phyloP scores from a whole-genome alignment of 2,888 invertebrate genomes.

The Acleris sparsana region DNA sequence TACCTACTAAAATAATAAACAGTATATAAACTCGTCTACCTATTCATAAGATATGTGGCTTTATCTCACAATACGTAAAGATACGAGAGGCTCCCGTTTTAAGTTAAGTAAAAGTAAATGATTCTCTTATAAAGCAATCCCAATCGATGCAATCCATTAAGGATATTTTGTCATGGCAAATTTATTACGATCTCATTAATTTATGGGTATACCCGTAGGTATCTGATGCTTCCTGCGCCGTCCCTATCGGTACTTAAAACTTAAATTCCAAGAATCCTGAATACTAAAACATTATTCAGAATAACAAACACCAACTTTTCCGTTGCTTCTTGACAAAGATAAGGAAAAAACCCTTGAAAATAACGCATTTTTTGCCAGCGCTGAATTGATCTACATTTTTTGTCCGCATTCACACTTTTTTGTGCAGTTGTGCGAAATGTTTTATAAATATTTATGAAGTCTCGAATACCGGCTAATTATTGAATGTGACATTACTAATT shows the following conservation, averaged over 20 bases:
- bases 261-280: slow-evolving; percentile 45
- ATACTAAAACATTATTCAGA: slow-evolving; percentile 44
- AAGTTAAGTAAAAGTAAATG: not conserved
- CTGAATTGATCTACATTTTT: slow-evolving; percentile 29
- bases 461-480: slow-evolving; percentile 24
- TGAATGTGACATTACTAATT: slow-evolving; percentile 9
- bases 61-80: not conserved
- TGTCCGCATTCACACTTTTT: slow-evolving; percentile 31
- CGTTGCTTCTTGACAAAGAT: slow-evolving; percentile 22
- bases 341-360: slow-evolving; percentile 35
- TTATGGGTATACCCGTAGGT: not conserved
- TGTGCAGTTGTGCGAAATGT: slow-evolving; percentile 16
- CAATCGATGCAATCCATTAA: not conserved
- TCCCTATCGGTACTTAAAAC: slow-evolving; percentile 4
- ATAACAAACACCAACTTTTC: slow-evolving; percentile 38
- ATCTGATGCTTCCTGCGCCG: not conserved
- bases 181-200: not conserved
- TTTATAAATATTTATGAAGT: slow-evolving; percentile 30
- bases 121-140: not conserved
- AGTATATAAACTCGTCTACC: not conserved
- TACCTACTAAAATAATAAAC: not conserved
- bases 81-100: not conserved
- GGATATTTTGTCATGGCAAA: not conserved
- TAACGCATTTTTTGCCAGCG: slow-evolving; percentile 25
- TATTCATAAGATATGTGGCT: not conserved